Evolutionary conservation across 2,888 invertebrate species (phyloP).

Genomic region (Platycheirus albimanus): DNA sequence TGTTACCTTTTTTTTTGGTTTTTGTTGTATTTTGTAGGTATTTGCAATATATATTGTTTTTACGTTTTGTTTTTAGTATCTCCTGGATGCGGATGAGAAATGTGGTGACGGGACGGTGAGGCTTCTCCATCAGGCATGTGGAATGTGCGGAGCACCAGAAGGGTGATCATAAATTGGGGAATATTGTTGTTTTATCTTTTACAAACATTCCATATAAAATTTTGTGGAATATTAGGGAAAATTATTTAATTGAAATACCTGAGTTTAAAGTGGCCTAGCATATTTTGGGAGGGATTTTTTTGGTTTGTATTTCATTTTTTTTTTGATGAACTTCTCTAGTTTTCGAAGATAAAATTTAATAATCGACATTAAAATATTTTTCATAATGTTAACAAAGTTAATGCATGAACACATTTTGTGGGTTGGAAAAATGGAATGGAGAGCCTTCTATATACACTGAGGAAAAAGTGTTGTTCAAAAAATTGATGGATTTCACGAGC

Average conservation of each 20-base stretch:
- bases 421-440: too few relatives aligned
- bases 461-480: too few relatives aligned
- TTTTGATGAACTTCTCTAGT: too few relatives aligned
- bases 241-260: slow-evolving; percentile 72
- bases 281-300: slow-evolving; percentile 21
- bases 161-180: slow-evolving; percentile 44
- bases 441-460: too few relatives aligned
- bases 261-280: slow-evolving; percentile 31
- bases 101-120: too few relatives aligned
- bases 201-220: slow-evolving; percentile 52
- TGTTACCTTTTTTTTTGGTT: slow-evolving; percentile 58
- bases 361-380: too few relatives aligned
- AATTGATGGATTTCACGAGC: too few relatives aligned
- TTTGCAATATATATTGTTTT: slow-evolving; percentile 39
- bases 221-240: slow-evolving; percentile 42
- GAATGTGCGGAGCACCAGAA: slow-evolving; percentile 49
- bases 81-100: background rate
- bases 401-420: too few relatives aligned
- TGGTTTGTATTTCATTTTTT: background rate
- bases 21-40: too few relatives aligned
- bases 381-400: too few relatives aligned
- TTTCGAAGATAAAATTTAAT: too few relatives aligned
- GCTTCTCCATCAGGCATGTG: slow-evolving; percentile 33
- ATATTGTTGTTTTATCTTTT: slow-evolving; percentile 57
- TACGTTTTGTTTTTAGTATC: slow-evolving; percentile 46